Evolutionary conservation across 2,888 invertebrate genomes (phyloP), one percentile per base, ranked within the genome.

Genomic region (Myopa testacea): DNA sequence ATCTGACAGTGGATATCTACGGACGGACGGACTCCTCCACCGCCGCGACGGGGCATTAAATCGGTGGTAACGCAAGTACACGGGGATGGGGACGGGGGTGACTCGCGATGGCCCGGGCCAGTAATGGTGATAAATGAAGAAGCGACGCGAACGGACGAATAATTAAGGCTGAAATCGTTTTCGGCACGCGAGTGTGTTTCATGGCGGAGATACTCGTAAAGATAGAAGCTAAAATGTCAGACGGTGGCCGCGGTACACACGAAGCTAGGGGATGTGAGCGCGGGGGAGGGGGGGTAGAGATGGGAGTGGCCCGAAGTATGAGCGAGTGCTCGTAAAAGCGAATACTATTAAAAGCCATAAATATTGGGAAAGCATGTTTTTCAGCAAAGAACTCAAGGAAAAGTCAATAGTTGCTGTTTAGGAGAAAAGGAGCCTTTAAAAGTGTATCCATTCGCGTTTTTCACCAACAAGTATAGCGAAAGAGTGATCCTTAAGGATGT

Each of bases 1-100:
- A 87, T 83, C 84, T 83, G 86, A 79, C 80, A 78, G 79, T 78
- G 68, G 67, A 79, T 81, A 80, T 79, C 79, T 55, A 52, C 45
- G 8, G 40, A 65, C 26, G 38, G n/a, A n/a, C 34, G 40, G 8
- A 10, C 55, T 12, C 37, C 55, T 34, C 34, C 70, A 8, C 55
- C 26, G 10, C 50, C 50, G 4, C 55, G 55, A 55, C 55, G 14
- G n/a, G 10, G 55, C 55, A n/a, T 4, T 52, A 34, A 34, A 19
- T 5, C 16, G 69, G 12, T 16, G 69, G 12, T 16, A 69, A 69
- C 34, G n/a, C 3, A 6, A 19, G 37, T 16, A 16, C 38, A 38
- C 55, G 55, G 16, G 52, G 50, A n/a, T 16, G 52, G 34, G 38
- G 10, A 16, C 60, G 19, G 3, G 40, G 60, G 14, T n/a, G 26